Percentiles rank a stretch among this genome's conserved stretches.
Conservation (phyloP, 35 echinoderm and acorn worm genomes). For the Apostichopus californicus region DNA sequence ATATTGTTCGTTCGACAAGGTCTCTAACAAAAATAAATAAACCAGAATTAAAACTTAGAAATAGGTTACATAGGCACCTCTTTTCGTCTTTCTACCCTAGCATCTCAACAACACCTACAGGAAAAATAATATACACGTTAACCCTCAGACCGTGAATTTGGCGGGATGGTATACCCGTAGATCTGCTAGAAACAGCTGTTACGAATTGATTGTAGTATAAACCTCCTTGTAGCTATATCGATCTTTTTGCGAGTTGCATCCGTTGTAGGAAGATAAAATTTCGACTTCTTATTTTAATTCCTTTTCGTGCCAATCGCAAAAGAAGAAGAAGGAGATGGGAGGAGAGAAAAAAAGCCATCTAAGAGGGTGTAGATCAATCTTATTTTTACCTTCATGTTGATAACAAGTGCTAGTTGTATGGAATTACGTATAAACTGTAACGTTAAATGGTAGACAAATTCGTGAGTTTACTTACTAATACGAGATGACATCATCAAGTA, state of each 20-base stretch:
- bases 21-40: too few species aligned
- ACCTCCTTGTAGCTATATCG: background rate
- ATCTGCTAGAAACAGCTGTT: background rate
- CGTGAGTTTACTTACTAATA: too few species aligned
- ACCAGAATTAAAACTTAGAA: background rate
- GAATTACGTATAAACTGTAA: too few species aligned
- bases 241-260: background rate
- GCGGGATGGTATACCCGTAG: background rate
- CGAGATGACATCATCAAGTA: too few species aligned
- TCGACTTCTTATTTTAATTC: slow-evolving; percentile 1
- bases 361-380: background rate
- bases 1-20: background rate
- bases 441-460: too few species aligned
- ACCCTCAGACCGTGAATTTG: slow-evolving; percentile 16
- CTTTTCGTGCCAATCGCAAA: background rate
- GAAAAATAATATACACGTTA: slow-evolving; percentile 12
- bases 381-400: background rate
- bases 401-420: background rate
- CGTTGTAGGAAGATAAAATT: slow-evolving; percentile 1
- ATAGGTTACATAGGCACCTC: slow-evolving; percentile 11
- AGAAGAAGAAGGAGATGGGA: background rate
- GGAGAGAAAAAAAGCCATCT: background rate
- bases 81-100: background rate
- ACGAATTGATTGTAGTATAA: slow-evolving; percentile 10
- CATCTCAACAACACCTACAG: background rate